Conservation (phyloP, 2,113 vertebrate species). For the Collichthys lucidus region DNA sequence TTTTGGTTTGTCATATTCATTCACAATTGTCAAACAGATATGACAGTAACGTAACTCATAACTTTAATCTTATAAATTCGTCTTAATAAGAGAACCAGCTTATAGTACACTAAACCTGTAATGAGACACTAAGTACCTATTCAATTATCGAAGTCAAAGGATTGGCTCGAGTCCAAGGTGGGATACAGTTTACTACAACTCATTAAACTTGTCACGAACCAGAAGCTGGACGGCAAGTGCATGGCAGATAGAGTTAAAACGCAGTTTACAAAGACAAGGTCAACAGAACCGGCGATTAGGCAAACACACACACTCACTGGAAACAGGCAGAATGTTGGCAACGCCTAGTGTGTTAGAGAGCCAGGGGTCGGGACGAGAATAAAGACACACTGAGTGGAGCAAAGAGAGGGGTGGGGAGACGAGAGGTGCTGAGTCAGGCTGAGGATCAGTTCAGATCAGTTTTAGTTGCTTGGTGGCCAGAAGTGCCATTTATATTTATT, state of each 20-base stretch:
- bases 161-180: not conserved
- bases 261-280: constrained; percentile 1
- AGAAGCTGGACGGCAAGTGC: not conserved
- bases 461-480: not conserved
- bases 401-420: constrained; percentile 7
- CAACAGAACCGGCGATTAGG: not conserved
- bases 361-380: not conserved
- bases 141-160: constrained; percentile 16
- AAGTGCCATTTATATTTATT: not conserved
- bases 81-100: not conserved
- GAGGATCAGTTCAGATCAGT: not conserved
- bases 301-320: not conserved
- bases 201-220: constrained; percentile 10
- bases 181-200: constrained; percentile 24
- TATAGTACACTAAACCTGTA: not conserved
- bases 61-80: not conserved
- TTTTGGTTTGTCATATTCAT: not conserved
- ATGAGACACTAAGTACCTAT: not conserved
- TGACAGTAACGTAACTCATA: not conserved
- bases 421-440: not conserved
- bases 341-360: not conserved
- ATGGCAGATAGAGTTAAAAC: constrained; percentile 7
- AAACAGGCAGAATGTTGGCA: constrained; percentile 11
- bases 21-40: not conserved
- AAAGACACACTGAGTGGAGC: constrained; percentile 22